Evolutionary conservation across 2,888 invertebrate species (phyloP), one percentile per base, ranked within the genome.

Genomic region (Tortrix viridana): DNA sequence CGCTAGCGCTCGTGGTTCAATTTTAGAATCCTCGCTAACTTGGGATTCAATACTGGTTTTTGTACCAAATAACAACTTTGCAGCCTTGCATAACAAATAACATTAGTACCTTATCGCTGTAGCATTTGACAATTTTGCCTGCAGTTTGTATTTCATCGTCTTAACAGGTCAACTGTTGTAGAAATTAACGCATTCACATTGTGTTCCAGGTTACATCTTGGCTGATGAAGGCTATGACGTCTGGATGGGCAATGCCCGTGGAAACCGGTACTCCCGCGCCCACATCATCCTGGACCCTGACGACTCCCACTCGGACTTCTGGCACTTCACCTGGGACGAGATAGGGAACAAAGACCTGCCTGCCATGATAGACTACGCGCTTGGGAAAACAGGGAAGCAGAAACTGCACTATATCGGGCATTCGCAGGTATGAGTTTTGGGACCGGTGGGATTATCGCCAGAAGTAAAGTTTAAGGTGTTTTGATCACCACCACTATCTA

Each of bases 231-330:
- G 95, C 0, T 96, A 94, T 71, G 96, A 96, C 74, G 94, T 96
- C 0, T 98, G 97, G 97, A 76, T 98, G 75, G 96, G 96, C 0
- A 98, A 98, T 81, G 94, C 95, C 9, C 89, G 97, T 59, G 97
- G 97, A 1, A 97, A 96, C 79, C 93, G 90, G 0, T 95, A 95
- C 80, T 95, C 95, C 0, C 92, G 93, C 32, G 86, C 82, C 1
- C 96, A 97, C 74, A 53, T 73, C n/a, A 69, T 69, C 1, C 66
- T 88, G 1, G 68, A 88, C 66, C 88, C 89, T 6, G 81, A 89
- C 41, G 58, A 74, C 23, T 54, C 59, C 0, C 47, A 20, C 1
- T 66, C 55, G 0, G 37, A 68, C 0, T 92, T 91, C 73, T 90
- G 87, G 72, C 74, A 89, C 69, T 90, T 86, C 68, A 80, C 77